phyloP scores from a whole-genome alignment of 2,888 invertebrate species.

The Ophioninae sp. region DNA sequence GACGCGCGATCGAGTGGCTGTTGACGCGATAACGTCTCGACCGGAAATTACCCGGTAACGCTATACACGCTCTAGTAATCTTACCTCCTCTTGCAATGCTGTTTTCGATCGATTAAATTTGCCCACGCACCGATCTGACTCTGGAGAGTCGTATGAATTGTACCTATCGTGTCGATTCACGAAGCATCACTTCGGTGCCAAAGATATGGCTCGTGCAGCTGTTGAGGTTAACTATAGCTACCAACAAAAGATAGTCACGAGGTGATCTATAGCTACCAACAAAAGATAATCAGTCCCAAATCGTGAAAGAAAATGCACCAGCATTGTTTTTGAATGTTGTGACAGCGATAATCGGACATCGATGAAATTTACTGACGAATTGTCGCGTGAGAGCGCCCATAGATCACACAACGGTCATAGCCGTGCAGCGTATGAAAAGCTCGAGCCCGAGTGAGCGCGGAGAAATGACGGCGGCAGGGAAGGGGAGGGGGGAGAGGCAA shows the following conservation, averaged over 20 bases:
- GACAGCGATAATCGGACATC: slow-evolving; percentile 20
- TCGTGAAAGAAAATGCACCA: no score
- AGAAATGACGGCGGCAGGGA: neutral
- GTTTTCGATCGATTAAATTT: neutral
- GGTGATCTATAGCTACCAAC: no score
- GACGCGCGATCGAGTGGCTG: neutral
- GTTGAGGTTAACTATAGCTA: no score
- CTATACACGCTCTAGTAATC: neutral
- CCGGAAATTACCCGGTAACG: neutral
- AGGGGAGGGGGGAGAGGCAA: neutral
- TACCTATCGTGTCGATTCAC: neutral
- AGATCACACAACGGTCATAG: neutral
- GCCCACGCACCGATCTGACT: neutral
- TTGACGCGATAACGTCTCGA: neutral
- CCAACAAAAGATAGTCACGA: no score
- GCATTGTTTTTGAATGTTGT: neutral
- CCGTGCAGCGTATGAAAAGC: slow-evolving; percentile 1
- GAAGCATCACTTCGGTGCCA: neutral
- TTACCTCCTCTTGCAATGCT: neutral
- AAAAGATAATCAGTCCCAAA: no score
- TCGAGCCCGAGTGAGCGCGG: slow-evolving; percentile 11
- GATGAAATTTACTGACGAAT: slow-evolving; percentile 37
- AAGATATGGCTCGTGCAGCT: no score
- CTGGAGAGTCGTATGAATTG: neutral
- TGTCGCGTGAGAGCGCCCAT: neutral